Evolutionary conservation across 1,140 invertebrate genomes (phyloP).

Genomic region (Drosophila subpulchrella): DNA sequence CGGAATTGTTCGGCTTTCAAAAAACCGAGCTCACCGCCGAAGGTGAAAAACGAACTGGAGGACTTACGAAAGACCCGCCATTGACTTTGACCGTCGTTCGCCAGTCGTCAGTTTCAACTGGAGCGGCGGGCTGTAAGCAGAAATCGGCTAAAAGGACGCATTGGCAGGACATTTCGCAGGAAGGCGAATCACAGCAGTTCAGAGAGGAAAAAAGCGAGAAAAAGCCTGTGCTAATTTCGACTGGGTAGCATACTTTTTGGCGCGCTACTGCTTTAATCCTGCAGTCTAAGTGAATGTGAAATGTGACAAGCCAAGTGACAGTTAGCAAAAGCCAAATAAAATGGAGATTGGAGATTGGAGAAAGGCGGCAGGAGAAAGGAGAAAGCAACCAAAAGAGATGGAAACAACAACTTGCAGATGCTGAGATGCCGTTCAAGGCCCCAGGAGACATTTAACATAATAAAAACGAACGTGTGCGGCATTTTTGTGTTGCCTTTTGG

Average conservation of each 20-base stretch:
- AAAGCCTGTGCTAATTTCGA: conserved; percentile 39
- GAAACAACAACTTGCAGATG: conserved; percentile 49
- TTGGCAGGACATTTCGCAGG: not conserved
- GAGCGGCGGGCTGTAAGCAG: conserved; percentile 61
- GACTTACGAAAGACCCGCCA: conserved; percentile 27
- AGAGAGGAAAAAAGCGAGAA: conserved; percentile 17
- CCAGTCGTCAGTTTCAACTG: conserved; percentile 61
- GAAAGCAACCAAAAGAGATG: conserved; percentile 34
- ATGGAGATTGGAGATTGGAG: conserved; percentile 12
- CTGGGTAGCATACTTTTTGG: conserved; percentile 60
- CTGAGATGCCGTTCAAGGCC: conserved; percentile 53
- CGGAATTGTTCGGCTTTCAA: not conserved
- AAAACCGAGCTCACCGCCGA: conserved; percentile 2
- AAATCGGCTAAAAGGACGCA: conserved; percentile 46
- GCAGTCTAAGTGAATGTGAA: conserved; percentile 62
- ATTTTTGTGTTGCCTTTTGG: conserved; percentile 65
- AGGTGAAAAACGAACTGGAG: conserved; percentile 39
- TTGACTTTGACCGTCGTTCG: conserved; percentile 52
- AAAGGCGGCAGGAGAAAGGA: conserved; percentile 5
- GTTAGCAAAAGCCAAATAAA: conserved; percentile 52
- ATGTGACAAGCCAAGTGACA: conserved; percentile 72
- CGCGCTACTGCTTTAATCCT: conserved; percentile 44
- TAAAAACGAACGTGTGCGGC: conserved; percentile 81
- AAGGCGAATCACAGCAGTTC: not conserved
- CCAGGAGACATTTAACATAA: conserved; percentile 82